Evolutionary conservation across 2,888 invertebrate species (phyloP).

Genomic region (Drosophila dives): DNA sequence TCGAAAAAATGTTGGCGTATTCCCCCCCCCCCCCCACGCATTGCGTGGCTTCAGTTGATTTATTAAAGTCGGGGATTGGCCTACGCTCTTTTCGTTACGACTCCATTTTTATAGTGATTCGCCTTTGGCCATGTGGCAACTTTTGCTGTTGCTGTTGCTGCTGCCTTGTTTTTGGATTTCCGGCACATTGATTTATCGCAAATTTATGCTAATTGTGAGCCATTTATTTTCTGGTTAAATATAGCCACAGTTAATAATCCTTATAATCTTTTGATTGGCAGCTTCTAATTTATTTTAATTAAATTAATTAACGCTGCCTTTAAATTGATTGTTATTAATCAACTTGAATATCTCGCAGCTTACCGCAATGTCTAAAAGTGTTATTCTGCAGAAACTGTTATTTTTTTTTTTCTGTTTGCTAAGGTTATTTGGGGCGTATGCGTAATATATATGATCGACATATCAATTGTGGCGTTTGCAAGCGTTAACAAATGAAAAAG

Average conservation of each 20-base stretch:
- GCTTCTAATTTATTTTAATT: conserved; percentile 36
- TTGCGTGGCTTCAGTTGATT: conserved; percentile 60
- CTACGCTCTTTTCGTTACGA: conserved; percentile 36
- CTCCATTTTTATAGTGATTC: conserved; percentile 34
- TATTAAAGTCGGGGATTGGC: conserved; percentile 53
- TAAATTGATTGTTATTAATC: conserved; percentile 64
- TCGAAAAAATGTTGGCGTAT: conserved; percentile 15
- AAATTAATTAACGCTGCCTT: conserved; percentile 55
- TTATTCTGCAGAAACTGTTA: conserved; percentile 4
- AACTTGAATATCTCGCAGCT: conserved; percentile 39
- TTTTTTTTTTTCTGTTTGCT: conserved; percentile 13
- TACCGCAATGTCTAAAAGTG: conserved; percentile 4
- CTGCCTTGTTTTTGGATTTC: background rate
- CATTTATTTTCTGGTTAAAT: conserved; percentile 54
- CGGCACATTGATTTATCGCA: conserved; percentile 63
- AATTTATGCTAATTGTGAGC: conserved; percentile 74
- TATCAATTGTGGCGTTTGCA: conserved; percentile 43
- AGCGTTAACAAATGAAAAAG: conserved; percentile 36
- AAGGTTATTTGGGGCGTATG: conserved; percentile 40
- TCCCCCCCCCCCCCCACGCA: conserved; percentile 23
- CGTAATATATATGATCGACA: conserved; percentile 47
- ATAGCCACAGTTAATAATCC: conserved; percentile 37
- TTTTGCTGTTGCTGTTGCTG: background rate
- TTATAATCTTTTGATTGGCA: conserved; percentile 38
- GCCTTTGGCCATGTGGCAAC: conserved; percentile 16